These are phyloP conservation scores for Protomyctophum bolini DNA, from an alignment of 2,113 vertebrate species.

Conservation along the genomic window DNA sequence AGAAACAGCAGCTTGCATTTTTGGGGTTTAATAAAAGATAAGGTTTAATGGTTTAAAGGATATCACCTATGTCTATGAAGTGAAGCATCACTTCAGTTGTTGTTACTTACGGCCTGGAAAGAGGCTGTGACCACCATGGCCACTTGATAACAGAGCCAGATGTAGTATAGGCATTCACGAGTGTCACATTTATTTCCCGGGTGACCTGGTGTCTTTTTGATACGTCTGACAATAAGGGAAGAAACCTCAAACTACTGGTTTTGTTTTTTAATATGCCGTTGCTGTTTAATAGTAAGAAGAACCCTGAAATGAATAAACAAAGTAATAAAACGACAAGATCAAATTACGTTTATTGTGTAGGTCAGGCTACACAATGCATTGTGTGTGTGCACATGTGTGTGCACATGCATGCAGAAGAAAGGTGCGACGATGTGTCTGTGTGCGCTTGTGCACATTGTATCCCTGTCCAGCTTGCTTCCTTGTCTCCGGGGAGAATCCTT, in stretches of 20 bases:
- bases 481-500: slow-evolving; percentile 36
- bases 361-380: background rate
- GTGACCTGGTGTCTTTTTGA: slow-evolving; percentile 1
- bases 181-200: slow-evolving; percentile 26
- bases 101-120: background rate
- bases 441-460: too few relatives aligned
- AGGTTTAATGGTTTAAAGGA: background rate
- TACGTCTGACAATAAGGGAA: slow-evolving; percentile 3
- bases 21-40: too few relatives aligned
- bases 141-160: slow-evolving; percentile 12
- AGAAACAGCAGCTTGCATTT: too few relatives aligned
- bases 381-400: slow-evolving; percentile 10
- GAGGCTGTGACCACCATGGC: background rate
- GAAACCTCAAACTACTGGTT: slow-evolving; percentile 21
- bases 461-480: slow-evolving; percentile 10
- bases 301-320: too few relatives aligned
- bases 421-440: too few relatives aligned
- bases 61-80: background rate
- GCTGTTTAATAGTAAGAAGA: background rate
- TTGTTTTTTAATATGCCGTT: slow-evolving; percentile 22
- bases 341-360: slow-evolving; percentile 44
- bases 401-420: background rate
- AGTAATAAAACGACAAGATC: slow-evolving; percentile 46
- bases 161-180: slow-evolving; percentile 18
- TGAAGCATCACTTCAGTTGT: background rate